phyloP scores from a whole-genome alignment of 1,140 invertebrate genomes.

The Leptestheria dahalacensis region DNA sequence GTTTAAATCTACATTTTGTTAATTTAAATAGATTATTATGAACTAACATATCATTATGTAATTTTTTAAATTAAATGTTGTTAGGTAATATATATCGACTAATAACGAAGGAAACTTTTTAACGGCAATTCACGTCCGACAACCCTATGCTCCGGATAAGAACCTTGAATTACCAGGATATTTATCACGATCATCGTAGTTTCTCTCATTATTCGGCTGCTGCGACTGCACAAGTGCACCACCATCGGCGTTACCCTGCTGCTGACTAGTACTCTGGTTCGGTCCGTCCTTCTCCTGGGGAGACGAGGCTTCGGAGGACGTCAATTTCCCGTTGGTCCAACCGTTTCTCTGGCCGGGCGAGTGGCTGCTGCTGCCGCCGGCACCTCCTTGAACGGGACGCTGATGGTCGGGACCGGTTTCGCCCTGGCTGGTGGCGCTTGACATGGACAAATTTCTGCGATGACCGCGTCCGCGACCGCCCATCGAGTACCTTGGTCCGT shows the following conservation, averaged over 20 bases:
- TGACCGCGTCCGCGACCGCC: slow-evolving; percentile 16
- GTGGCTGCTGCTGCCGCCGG: neutral
- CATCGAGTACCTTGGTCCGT: neutral
- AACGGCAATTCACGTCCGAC: too few species aligned
- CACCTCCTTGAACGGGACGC: neutral
- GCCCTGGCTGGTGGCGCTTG: slow-evolving; percentile 18
- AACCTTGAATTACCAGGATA: neutral
- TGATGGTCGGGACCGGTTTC: neutral
- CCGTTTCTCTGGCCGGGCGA: neutral
- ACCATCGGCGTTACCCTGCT: neutral
- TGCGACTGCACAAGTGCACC: neutral
- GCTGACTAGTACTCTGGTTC: neutral
- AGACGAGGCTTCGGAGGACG: neutral
- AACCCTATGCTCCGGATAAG: too few species aligned
- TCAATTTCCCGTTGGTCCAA: neutral
- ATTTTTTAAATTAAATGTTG: too few species aligned
- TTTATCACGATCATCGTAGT: neutral
- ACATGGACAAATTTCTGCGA: slow-evolving; percentile 19
- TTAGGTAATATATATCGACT: too few species aligned
- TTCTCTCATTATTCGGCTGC: neutral
- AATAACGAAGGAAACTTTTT: too few species aligned
- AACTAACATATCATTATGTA: too few species aligned
- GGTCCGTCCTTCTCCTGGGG: too few species aligned
- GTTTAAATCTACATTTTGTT: too few species aligned
- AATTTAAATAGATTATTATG: too few species aligned